A percentile compares a stretch with the other conserved stretches of the same genome.
phyloP scores from a whole-genome alignment of 2,888 invertebrate species.

The Drosophila niveifrons region DNA sequence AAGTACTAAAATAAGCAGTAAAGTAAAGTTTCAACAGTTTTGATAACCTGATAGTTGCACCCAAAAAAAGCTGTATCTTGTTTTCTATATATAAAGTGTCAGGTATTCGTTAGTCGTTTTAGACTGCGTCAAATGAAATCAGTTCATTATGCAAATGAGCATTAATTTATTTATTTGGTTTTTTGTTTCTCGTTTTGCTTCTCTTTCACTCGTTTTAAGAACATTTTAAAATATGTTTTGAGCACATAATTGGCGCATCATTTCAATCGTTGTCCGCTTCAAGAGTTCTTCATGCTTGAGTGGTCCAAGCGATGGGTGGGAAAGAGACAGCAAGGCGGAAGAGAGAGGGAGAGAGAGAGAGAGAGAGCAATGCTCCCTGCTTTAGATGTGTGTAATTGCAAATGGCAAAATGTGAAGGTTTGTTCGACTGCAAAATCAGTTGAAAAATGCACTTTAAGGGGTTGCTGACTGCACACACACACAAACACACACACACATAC shows the following conservation, averaged over 20 bases:
- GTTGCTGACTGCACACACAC: slow-evolving; percentile 10
- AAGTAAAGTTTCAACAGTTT: no score
- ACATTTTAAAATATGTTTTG: slow-evolving; percentile 16
- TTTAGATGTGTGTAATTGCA: slow-evolving; percentile 7
- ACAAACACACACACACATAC: background rate
- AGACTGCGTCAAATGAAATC: background rate
- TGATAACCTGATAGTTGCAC: no score
- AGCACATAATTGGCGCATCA: slow-evolving; percentile 39
- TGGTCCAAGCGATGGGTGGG: background rate
- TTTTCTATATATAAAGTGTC: no score
- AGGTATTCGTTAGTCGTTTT: no score
- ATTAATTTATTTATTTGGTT: background rate
- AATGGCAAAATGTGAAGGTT: slow-evolving; percentile 20
- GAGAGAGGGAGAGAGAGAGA: background rate
- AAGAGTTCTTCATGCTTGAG: slow-evolving; percentile 24
- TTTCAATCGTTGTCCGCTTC: slow-evolving; percentile 21
- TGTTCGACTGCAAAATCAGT: slow-evolving; percentile 8
- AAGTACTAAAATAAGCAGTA: no score
- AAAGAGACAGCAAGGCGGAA: background rate
- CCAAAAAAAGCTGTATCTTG: no score
- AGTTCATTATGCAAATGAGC: background rate
- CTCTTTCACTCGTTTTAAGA: slow-evolving; percentile 1
- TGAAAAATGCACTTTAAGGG: slow-evolving; percentile 19
- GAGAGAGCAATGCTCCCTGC: background rate
- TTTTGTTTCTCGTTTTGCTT: background rate